Evolutionary conservation across 2,113 vertebrate genomes (phyloP).

Genomic region (Upupa epops): DNA sequence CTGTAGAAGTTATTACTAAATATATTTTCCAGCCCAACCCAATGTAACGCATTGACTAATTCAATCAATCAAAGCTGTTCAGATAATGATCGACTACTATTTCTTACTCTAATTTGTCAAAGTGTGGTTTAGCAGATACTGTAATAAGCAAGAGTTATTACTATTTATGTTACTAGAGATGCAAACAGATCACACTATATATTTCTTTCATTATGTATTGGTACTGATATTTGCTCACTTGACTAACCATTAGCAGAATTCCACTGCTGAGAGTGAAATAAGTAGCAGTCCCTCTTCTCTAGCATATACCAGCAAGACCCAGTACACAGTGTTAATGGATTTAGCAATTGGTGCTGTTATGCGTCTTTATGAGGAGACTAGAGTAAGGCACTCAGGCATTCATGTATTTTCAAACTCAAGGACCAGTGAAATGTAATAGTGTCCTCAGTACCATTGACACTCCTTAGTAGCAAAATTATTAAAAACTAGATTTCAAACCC

Average conservation of each 20-base stretch:
- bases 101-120: neutral
- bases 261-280: neutral
- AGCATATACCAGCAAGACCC: neutral
- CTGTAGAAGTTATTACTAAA: neutral
- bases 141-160: neutral
- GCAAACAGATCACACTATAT: neutral
- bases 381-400: neutral
- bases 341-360: neutral
- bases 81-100: neutral
- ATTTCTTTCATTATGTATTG: neutral
- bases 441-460: neutral
- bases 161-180: neutral
- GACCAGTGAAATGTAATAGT: neutral
- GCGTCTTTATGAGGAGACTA: neutral
- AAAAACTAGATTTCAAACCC: constrained; percentile 43
- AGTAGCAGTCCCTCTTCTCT: neutral
- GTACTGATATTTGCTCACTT: neutral
- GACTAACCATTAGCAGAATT: neutral
- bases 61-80: neutral
- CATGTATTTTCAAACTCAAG: neutral
- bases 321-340: neutral
- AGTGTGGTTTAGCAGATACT: neutral
- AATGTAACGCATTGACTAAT: neutral
- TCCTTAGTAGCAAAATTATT: neutral
- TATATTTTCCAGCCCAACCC: neutral